Percentiles rank a stretch among this genome's conserved stretches.
Evolutionary conservation across 2,797 vertebrate genomes (phyloP).

Genomic region (Remorina albescens): DNA sequence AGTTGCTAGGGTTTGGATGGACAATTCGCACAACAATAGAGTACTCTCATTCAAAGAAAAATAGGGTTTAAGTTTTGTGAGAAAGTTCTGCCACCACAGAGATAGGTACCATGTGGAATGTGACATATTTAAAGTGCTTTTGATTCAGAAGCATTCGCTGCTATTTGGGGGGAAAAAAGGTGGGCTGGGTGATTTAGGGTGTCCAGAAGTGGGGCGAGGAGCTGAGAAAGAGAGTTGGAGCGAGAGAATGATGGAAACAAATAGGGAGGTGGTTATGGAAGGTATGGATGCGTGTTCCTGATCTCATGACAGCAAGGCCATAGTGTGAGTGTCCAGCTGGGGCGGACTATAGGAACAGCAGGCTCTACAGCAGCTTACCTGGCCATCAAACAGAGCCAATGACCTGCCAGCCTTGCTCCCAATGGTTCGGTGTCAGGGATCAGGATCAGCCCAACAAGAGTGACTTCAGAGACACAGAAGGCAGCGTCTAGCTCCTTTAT

Average conservation of each 20-base stretch:
- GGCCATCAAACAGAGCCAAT: constrained; percentile 68
- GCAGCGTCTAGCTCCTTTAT: constrained; percentile 79
- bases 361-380: constrained; percentile 77
- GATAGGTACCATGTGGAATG: constrained; percentile 79
- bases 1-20: constrained; percentile 85
- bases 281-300: constrained; percentile 51
- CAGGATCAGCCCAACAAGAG: constrained; percentile 73
- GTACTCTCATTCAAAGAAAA: constrained; percentile 81
- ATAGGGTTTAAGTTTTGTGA: constrained; percentile 84
- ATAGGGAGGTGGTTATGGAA: constrained; percentile 25
- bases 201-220: constrained; percentile 40
- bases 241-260: constrained; percentile 20
- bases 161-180: constrained; percentile 40
- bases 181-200: constrained; percentile 32
- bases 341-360: constrained; percentile 59
- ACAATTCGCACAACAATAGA: constrained; percentile 82
- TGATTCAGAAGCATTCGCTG: constrained; percentile 46
- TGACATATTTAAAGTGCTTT: constrained; percentile 70
- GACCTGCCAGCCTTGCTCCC: constrained; percentile 65
- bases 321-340: constrained; percentile 46
- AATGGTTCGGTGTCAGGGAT: constrained; percentile 72
- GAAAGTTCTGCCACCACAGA: constrained; percentile 76
- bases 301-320: constrained; percentile 55
- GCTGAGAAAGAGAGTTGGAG: constrained; percentile 24
- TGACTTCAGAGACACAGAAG: constrained; percentile 78